Evolutionary conservation across 2,113 vertebrate species (phyloP).

Genomic region (Rhinopomastus cyanomelas): DNA sequence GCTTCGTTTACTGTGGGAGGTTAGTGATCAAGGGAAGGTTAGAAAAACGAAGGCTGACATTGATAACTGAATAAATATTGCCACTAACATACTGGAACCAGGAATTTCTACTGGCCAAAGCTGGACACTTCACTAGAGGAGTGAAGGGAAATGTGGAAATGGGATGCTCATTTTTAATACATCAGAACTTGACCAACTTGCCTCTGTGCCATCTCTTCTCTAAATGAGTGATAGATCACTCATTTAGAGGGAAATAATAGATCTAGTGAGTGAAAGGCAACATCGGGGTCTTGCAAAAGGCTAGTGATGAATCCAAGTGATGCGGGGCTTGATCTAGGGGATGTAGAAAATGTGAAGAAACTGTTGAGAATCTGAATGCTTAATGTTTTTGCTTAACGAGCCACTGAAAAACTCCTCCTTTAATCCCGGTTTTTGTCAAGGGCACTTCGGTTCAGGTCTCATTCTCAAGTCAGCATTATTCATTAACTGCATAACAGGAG

Average conservation of each 20-base stretch:
- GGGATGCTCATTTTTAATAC: neutral
- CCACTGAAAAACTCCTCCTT: neutral
- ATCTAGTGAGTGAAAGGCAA: neutral
- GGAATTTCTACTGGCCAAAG: neutral
- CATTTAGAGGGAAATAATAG: neutral
- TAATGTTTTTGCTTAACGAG: neutral
- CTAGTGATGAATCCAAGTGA: neutral
- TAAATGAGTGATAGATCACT: no score
- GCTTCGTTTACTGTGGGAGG: neutral
- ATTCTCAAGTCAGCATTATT: neutral
- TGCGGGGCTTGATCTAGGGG: neutral
- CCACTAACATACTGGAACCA: conserved; percentile 6
- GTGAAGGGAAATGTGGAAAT: neutral
- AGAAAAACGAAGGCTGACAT: conserved; percentile 20
- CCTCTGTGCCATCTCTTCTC: neutral
- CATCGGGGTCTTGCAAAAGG: neutral
- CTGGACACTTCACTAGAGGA: neutral
- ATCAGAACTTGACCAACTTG: neutral
- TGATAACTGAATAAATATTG: conserved; percentile 45
- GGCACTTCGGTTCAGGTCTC: neutral
- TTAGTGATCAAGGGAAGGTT: conserved; percentile 1
- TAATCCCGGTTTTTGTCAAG: neutral
- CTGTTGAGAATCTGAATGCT: neutral
- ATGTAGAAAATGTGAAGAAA: neutral
- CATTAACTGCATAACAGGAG: neutral